Evolutionary conservation across 2,888 invertebrate genomes (phyloP).

Genomic region (Alloscopus bannaensis): DNA sequence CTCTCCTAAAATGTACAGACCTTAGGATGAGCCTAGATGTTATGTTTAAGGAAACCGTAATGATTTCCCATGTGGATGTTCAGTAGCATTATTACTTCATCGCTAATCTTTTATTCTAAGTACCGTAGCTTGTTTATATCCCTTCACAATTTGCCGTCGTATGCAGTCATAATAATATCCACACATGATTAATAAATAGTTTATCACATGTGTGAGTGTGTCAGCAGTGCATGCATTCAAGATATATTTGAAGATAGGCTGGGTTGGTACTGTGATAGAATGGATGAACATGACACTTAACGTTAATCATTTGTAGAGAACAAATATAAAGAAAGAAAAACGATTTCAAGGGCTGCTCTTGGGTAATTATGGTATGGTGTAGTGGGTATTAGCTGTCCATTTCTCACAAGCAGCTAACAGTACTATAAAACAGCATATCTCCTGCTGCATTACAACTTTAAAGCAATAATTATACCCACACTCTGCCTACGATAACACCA

Average conservation of each 20-base stretch:
- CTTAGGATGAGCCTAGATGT: conserved; percentile 11
- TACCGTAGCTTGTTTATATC: conserved; percentile 5
- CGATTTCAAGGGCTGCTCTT: conserved; percentile 36
- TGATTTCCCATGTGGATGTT: conserved; percentile 28
- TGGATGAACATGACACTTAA: conserved; percentile 1
- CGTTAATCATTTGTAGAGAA: conserved; percentile 23
- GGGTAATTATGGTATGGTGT: not conserved
- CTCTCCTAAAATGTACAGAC: not conserved
- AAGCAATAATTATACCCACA: too few species aligned
- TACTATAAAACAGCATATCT: not conserved
- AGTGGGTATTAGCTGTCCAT: not conserved
- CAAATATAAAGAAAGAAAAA: conserved; percentile 30
- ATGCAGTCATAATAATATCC: not conserved
- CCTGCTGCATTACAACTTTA: not conserved
- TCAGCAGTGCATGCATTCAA: conserved; percentile 25
- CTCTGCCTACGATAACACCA: too few species aligned
- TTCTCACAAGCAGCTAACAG: not conserved
- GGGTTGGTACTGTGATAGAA: not conserved
- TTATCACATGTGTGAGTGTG: conserved; percentile 5
- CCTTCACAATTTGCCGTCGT: not conserved
- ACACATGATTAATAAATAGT: not conserved
- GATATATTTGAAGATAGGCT: conserved; percentile 30
- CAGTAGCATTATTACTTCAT: conserved; percentile 12
- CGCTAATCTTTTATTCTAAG: conserved; percentile 20
- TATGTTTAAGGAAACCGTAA: conserved; percentile 39